These are phyloP conservation scores for Eurystomus glaucurus DNA, from an alignment of 2,797 vertebrate species.

Conservation along the genomic window DNA sequence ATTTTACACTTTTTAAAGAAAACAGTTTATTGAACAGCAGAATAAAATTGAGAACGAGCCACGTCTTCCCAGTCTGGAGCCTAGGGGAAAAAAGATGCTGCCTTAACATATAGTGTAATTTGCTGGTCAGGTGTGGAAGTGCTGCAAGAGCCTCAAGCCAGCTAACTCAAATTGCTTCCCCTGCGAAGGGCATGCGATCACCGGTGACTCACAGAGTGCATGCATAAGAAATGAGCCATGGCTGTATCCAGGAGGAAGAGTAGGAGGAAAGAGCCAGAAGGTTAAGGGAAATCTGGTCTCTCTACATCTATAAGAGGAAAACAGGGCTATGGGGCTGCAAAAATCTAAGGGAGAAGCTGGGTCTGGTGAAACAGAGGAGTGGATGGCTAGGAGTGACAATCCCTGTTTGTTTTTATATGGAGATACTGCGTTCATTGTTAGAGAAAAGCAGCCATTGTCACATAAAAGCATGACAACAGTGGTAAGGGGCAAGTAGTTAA, in stretches of 20 bases:
- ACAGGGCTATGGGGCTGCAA: neutral
- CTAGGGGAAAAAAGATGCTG: neutral
- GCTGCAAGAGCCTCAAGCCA: neutral
- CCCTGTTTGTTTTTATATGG: neutral
- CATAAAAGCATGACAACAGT: neutral
- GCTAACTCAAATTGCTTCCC: neutral
- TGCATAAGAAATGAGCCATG: neutral
- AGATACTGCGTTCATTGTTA: neutral
- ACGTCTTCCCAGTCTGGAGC: neutral
- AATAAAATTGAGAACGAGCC: neutral
- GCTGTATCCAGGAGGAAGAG: neutral
- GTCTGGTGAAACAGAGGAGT: neutral
- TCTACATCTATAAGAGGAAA: neutral
- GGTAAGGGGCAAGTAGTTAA: neutral
- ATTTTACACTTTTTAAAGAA: neutral
- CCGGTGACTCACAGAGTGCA: neutral
- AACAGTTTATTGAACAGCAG: neutral
- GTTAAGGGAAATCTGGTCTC: neutral
- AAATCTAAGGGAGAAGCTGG: neutral
- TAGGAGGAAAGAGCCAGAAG: neutral
- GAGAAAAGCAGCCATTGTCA: neutral
- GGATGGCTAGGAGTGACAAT: neutral
- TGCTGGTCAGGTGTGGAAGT: neutral
- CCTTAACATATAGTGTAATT: constrained; percentile 27
- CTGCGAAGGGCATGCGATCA: neutral